A percentile compares a stretch with the other conserved stretches of the same genome.
Conservation (phyloP, 2,888 invertebrate species). For the Epinotia bilunana region DNA sequence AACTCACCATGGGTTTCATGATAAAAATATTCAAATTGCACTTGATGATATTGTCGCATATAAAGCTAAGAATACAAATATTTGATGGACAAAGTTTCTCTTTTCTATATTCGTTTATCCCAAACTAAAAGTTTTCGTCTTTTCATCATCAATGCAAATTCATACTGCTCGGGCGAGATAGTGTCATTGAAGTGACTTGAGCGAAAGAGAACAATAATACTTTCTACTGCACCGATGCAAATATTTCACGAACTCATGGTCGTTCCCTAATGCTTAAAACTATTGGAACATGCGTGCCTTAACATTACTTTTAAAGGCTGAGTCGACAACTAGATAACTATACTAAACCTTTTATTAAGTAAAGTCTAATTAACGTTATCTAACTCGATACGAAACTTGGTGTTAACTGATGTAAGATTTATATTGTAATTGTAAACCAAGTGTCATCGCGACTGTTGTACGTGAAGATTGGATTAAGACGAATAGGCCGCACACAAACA, state of each 20-base stretch:
- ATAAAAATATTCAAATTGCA: slow-evolving; percentile 7
- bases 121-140: no score
- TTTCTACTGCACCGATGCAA: not conserved
- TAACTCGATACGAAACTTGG: slow-evolving; percentile 38
- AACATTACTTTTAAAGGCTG: slow-evolving; percentile 43
- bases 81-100: not conserved
- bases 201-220: not conserved
- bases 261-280: slow-evolving; percentile 27
- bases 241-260: slow-evolving; percentile 26
- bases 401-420: slow-evolving; percentile 33
- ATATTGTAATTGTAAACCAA: slow-evolving; percentile 23
- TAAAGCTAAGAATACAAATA: not conserved
- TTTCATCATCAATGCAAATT: not conserved
- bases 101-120: not conserved
- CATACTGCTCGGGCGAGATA: not conserved
- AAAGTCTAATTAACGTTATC: slow-evolving; percentile 28
- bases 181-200: not conserved
- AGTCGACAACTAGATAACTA: slow-evolving; percentile 43
- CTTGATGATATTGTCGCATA: slow-evolving; percentile 7
- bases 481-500: slow-evolving; percentile 38
- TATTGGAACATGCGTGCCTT: slow-evolving; percentile 45
- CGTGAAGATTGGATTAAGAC: slow-evolving; percentile 28
- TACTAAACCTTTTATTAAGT: slow-evolving; percentile 35
- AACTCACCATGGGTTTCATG: slow-evolving; percentile 32
- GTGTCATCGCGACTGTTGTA: slow-evolving; percentile 4